Conservation (phyloP, 2,113 vertebrate genomes). For the Tetrao urogallus region DNA sequence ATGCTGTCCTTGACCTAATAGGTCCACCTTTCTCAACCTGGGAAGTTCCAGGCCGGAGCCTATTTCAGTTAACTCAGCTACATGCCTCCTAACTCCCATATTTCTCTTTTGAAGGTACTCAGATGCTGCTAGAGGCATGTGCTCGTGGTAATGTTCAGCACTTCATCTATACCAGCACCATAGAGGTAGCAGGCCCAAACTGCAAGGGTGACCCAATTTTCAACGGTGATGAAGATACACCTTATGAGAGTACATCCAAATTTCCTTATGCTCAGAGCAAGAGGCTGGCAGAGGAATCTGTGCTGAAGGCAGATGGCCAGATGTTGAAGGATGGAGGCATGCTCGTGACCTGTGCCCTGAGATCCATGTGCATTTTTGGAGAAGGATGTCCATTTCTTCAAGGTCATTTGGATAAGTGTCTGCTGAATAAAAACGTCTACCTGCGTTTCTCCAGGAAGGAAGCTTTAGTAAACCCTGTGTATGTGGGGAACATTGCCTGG, state of each 20-base stretch:
- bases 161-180: conserved; percentile 90
- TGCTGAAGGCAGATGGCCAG: conserved; percentile 80
- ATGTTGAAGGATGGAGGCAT: conserved; percentile 78
- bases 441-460: conserved; percentile 67
- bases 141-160: conserved; percentile 79
- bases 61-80: background rate
- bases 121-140: conserved; percentile 86
- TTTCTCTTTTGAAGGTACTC: conserved; percentile 81
- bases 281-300: conserved; percentile 83
- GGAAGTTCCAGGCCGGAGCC: background rate
- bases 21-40: background rate
- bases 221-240: conserved; percentile 83
- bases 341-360: conserved; percentile 85
- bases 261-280: conserved; percentile 87
- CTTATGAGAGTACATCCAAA: conserved; percentile 66
- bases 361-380: conserved; percentile 93
- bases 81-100: background rate
- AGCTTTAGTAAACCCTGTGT: conserved; percentile 89
- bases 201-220: conserved; percentile 80
- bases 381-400: conserved; percentile 85
- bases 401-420: conserved; percentile 71
- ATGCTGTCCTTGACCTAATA: background rate
- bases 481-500: conserved; percentile 88
- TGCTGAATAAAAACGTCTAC: conserved; percentile 77
- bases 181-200: conserved; percentile 92